Evolutionary conservation across 2,797 vertebrate genomes (phyloP), one percentile per base, ranked within the genome.

Genomic region (Poecilia velifera): DNA sequence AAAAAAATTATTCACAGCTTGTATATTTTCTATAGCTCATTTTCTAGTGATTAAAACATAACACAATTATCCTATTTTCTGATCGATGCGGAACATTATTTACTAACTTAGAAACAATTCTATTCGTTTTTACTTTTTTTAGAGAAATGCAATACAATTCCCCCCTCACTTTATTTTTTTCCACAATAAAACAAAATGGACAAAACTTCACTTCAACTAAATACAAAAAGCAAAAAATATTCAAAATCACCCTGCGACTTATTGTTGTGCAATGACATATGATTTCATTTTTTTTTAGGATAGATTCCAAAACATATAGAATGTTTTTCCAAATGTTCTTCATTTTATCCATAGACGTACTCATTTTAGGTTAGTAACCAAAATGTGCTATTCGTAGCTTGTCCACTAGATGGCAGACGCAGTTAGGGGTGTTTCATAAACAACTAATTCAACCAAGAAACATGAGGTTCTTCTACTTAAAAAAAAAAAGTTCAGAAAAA

Each of bases 341-440:
- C 13, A 34, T 13, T 70, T n/a, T 18, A 14, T 22, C 20, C 20
- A 22, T 22, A 3, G 20, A 51, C 6, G 20, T 51, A 22, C 22
- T 51, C 20, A 51, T 43, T 43, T 43, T 43, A 43, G 8, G 43
- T 41, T 41, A 41, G 41, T 51, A 51, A 20, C 18, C 18, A 64
- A 18, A 41, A 68, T 12, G 20, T 45, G 41, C 6, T 6, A 14
- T 8, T 28, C 68, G 43, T 14, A 16, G 25, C 10, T 16, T 71
- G 25, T 71, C 68, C 68, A n/a, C 41, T 71, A 45, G 68, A 71
- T 45, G 68, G 41, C 41, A 71, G 68, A 71, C 41, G 20, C 3
- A 70, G 39, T 18, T 66, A 3, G 36, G 6, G 20, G 20, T 13
- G 18, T 41, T 22, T 68, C 39, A 39, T 41, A 10, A 2, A 10